Conservation (phyloP, 2,797 vertebrate species). For the Diceros bicornis region DNA sequence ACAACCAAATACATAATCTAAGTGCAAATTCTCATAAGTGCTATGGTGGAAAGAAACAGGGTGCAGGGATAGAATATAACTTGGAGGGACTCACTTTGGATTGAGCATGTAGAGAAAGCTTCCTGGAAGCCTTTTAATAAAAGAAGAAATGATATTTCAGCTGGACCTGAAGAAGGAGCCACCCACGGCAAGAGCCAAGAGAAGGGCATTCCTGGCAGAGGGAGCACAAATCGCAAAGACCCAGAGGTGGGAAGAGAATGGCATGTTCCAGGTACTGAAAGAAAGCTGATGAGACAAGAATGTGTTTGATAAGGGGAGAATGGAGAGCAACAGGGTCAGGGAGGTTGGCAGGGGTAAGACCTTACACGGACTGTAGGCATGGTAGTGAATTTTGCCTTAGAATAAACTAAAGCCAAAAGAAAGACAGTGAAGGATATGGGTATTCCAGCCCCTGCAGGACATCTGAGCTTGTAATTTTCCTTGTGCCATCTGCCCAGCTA, state of each 20-base stretch:
- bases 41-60: neutral
- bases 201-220: neutral
- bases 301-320: neutral
- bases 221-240: neutral
- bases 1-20: neutral
- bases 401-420: neutral
- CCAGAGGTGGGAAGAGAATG: neutral
- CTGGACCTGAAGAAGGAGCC: neutral
- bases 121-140: neutral
- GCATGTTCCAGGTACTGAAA: neutral
- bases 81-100: no score
- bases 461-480: neutral
- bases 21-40: neutral
- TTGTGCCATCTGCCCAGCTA: neutral
- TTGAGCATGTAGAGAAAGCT: neutral
- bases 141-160: neutral
- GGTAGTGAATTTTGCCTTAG: neutral
- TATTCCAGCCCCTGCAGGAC: neutral
- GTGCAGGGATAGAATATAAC: no score
- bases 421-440: no score
- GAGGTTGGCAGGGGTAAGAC: neutral
- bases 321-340: neutral
- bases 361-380: neutral
- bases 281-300: neutral
- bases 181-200: neutral